A percentile compares a stretch with the other conserved stretches of the same genome.
Conservation (phyloP, 35 echinoderm and acorn worm genomes). For the Stichopus chloronotus region DNA sequence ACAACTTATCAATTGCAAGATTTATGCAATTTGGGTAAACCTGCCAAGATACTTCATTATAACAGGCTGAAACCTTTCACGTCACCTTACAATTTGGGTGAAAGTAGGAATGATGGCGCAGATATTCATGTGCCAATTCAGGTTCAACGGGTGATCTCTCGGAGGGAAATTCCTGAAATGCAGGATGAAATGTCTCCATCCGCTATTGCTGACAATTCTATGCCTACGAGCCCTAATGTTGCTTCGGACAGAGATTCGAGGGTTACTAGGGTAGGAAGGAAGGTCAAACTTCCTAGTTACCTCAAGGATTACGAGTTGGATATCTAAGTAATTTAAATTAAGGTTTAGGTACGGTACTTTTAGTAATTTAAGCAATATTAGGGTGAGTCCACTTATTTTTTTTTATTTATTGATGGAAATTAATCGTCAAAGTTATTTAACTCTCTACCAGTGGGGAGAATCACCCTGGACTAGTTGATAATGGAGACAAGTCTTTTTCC, state of each 20-base stretch:
- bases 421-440: conserved; percentile 1
- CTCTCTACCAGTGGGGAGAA: background rate
- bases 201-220: background rate
- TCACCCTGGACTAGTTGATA: background rate
- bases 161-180: background rate
- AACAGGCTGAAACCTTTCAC: conserved; percentile 20
- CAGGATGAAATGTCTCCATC: background rate
- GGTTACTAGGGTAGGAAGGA: conserved; percentile 10
- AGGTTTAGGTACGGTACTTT: background rate
- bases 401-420: background rate
- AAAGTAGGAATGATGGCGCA: background rate
- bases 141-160: background rate
- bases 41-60: conserved; percentile 23
- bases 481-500: too few species aligned
- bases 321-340: background rate
- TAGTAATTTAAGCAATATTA: too few species aligned
- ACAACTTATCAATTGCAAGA: conserved; percentile 26
- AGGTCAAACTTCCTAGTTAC: conserved; percentile 30
- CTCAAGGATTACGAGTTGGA: conserved; percentile 35
- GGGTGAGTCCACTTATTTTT: too few species aligned
- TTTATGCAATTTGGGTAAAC: background rate
- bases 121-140: background rate
- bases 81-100: background rate
- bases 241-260: background rate
- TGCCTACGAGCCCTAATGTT: background rate